These are phyloP conservation scores for Lordiphosa andalusiaca DNA, from an alignment of 2,888 invertebrate species.

Conservation along the genomic window DNA sequence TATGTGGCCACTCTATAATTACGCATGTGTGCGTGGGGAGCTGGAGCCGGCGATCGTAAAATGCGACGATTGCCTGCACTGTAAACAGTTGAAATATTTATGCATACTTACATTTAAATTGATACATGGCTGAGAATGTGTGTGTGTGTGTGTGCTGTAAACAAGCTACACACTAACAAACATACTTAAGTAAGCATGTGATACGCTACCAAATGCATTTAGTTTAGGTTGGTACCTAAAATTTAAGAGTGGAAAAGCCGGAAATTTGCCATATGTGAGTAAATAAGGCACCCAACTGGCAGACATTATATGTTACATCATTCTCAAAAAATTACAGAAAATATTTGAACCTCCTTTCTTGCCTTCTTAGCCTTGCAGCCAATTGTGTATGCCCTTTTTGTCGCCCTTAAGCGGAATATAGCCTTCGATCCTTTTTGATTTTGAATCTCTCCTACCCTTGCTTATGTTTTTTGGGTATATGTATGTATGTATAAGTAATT, in stretches of 20 bases:
- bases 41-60: slow-evolving; percentile 16
- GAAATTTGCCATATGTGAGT: no score
- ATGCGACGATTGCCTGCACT: slow-evolving; percentile 20
- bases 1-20: slow-evolving; percentile 12
- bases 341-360: no score
- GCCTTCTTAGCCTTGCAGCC: no score
- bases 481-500: no score
- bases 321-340: no score
- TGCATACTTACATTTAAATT: slow-evolving; percentile 34
- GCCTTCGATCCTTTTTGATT: no score
- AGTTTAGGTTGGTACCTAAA: slow-evolving; percentile 5
- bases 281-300: no score
- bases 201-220: background rate
- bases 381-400: no score
- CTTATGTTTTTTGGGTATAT: no score
- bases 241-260: background rate
- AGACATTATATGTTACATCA: no score
- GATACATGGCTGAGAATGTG: slow-evolving; percentile 15
- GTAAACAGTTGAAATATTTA: slow-evolving; percentile 35
- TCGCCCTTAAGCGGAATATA: no score
- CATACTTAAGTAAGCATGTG: background rate
- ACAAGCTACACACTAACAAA: slow-evolving; percentile 8
- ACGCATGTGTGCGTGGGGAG: slow-evolving; percentile 8
- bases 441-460: no score
- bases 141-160: slow-evolving; percentile 7